Evolutionary conservation across 2,113 vertebrate species (phyloP).

Genomic region (Carollia perspicillata): DNA sequence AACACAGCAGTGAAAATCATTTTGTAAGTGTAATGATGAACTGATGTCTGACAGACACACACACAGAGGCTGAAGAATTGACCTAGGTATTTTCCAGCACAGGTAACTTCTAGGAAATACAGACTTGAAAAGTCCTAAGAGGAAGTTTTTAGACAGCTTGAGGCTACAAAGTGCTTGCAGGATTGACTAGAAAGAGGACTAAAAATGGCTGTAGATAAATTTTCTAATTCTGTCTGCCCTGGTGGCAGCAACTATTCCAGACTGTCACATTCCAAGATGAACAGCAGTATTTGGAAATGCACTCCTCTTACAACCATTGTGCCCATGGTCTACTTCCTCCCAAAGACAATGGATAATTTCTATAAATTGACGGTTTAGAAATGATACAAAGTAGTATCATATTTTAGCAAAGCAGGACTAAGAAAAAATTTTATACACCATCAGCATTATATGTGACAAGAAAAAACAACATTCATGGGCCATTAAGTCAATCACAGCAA

Average conservation of each 20-base stretch:
- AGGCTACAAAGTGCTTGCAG: not conserved
- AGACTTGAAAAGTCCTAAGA: not conserved
- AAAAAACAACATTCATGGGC: not conserved
- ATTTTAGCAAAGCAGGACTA: not conserved
- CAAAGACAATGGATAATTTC: not conserved
- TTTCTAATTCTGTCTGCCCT: not conserved
- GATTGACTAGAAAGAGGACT: not conserved
- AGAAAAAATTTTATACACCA: not conserved
- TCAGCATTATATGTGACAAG: not conserved
- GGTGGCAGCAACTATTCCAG: not conserved
- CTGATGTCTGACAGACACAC: not conserved
- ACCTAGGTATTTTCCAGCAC: not conserved
- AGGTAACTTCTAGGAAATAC: not conserved
- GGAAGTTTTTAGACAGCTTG: not conserved
- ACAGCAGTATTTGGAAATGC: not conserved
- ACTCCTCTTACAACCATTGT: not conserved
- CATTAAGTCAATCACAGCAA: not conserved
- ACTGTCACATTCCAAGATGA: not conserved
- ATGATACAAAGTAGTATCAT: not conserved
- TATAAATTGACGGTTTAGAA: not conserved
- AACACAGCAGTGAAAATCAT: not conserved
- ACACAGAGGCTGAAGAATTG: not conserved
- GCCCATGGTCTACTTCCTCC: not conserved
- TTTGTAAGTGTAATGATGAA: not conserved
- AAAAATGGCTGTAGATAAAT: not conserved